Evolutionary conservation across 2,113 vertebrate species (phyloP).

Genomic region (Apodemus speciosus): DNA sequence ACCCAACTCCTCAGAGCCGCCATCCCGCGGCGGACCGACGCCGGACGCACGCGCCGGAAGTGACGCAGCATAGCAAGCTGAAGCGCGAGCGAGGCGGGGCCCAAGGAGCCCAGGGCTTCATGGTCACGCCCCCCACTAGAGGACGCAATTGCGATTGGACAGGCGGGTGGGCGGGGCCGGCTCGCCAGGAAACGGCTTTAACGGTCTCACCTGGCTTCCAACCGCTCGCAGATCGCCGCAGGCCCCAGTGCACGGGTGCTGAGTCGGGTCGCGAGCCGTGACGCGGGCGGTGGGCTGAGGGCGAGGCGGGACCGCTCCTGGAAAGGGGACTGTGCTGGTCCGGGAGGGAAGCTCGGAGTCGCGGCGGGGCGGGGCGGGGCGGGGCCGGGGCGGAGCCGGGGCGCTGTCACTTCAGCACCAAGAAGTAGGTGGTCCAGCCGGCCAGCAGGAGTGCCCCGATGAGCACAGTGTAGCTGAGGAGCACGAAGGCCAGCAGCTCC

Average conservation of each 20-base stretch:
- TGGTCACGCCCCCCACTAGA: conserved; percentile 38
- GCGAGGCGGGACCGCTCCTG: neutral
- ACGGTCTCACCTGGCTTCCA: neutral
- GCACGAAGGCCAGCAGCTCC: conserved; percentile 95
- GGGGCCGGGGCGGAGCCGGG: neutral
- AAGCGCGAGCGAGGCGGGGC: neutral
- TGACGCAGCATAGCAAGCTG: neutral
- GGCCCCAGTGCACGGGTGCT: accelerated
- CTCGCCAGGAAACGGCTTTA: conserved; percentile 23
- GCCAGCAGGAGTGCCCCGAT: conserved; percentile 94
- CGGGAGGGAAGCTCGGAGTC: neutral
- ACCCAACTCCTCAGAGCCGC: conserved; percentile 71
- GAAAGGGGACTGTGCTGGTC: neutral
- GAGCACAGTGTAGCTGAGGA: conserved; percentile 96
- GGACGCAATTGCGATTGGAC: conserved; percentile 56
- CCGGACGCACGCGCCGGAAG: conserved; percentile 60
- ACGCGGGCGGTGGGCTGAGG: neutral
- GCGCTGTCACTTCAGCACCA: conserved; percentile 90
- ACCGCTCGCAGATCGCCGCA: neutral
- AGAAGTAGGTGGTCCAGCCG: conserved; percentile 96
- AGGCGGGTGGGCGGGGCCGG: neutral
- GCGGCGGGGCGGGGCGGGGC: neutral
- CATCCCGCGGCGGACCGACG: conserved; percentile 58
- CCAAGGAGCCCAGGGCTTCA: accelerated
- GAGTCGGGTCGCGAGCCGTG: neutral